A percentile compares a stretch with the other conserved stretches of the same genome.
Conservation (phyloP, 2,113 vertebrate genomes). For the Meles meles region DNA sequence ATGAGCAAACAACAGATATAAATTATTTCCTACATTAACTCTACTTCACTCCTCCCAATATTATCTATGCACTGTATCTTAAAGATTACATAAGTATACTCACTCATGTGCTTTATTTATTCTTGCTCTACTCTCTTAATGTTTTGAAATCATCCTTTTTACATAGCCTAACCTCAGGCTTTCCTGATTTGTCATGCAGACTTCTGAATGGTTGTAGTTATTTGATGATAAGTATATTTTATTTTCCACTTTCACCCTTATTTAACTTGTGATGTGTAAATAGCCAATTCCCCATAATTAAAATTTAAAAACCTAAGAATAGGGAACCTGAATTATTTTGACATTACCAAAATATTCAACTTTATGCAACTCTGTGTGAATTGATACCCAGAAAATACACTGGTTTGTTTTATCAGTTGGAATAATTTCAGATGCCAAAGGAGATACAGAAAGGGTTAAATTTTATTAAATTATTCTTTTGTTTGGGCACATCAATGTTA, state of each 20-base stretch:
- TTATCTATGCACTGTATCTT: neutral
- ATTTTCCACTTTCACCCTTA: neutral
- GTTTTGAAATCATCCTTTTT: neutral
- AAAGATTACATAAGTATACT: neutral
- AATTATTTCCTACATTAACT: neutral
- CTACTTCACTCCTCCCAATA: neutral
- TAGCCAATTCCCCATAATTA: neutral
- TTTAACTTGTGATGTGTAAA: neutral
- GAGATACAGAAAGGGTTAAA: neutral
- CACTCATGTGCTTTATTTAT: neutral
- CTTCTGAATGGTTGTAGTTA: neutral
- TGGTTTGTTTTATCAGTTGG: neutral
- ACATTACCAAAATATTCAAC: neutral
- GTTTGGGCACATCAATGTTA: neutral
- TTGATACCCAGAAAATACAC: neutral
- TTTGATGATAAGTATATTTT: neutral
- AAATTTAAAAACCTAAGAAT: neutral
- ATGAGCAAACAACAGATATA: neutral
- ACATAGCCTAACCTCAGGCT: neutral
- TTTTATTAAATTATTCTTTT: neutral
- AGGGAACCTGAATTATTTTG: neutral
- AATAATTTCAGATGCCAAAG: neutral
- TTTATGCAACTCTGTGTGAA: neutral
- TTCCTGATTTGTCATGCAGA: neutral
- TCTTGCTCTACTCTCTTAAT: neutral